Evolutionary conservation across 1,140 invertebrate genomes (phyloP).

Genomic region (Potamilus streckersoni): DNA sequence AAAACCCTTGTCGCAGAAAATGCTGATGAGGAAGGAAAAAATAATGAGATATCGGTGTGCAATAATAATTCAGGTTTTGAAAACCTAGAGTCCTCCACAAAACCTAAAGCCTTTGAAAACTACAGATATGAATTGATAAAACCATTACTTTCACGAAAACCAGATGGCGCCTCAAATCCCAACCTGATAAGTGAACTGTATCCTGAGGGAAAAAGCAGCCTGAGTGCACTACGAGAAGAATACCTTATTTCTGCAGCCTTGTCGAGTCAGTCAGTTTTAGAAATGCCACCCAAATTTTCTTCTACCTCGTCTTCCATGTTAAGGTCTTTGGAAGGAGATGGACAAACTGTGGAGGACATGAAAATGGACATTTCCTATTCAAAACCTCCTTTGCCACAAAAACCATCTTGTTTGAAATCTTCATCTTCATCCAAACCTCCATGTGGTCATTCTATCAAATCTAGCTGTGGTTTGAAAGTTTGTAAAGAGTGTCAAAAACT

Average conservation of each 20-base stretch:
- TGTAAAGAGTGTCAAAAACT: conserved; percentile 38
- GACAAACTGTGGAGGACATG: conserved; percentile 17
- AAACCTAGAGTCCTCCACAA: too few species aligned
- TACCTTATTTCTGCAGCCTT: conserved; percentile 40
- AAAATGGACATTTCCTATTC: neutral
- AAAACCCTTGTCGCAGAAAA: conserved; percentile 38
- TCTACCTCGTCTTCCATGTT: too few species aligned
- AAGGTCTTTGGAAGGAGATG: neutral
- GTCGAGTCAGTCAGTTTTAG: conserved; percentile 37
- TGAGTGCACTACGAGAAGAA: conserved; percentile 35
- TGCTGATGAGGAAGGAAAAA: neutral
- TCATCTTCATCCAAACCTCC: too few species aligned
- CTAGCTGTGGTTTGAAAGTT: conserved; percentile 15
- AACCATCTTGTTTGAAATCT: conserved; percentile 18
- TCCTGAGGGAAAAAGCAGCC: conserved; percentile 27
- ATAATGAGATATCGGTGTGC: neutral
- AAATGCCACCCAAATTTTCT: conserved; percentile 5
- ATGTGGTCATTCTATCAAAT: too few species aligned
- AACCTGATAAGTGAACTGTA: conserved; percentile 72
- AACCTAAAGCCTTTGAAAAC: too few species aligned
- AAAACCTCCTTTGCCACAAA: conserved; percentile 45
- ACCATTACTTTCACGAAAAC: conserved; percentile 73
- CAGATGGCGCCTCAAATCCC: conserved; percentile 91
- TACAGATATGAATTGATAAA: neutral
- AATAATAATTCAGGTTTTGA: neutral